Conservation (phyloP, 2,797 vertebrate species). For the Aplochiton taeniatus region DNA sequence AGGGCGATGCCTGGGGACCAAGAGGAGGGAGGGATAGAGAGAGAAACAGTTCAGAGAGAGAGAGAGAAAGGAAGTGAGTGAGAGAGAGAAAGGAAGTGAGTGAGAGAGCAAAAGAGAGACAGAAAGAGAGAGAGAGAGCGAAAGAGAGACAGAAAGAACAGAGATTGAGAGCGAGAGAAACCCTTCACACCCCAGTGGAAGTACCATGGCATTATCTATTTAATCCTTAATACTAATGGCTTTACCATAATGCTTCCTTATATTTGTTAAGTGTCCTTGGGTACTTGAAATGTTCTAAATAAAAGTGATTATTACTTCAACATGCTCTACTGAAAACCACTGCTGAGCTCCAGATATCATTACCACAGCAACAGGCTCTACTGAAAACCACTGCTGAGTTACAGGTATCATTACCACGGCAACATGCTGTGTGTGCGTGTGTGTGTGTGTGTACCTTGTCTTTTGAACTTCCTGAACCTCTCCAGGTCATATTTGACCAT, state of each 20-base stretch:
- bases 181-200: too few relatives aligned
- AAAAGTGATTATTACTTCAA: too few relatives aligned
- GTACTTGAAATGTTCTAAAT: too few relatives aligned
- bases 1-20: conserved; percentile 56
- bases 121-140: not conserved
- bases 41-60: not conserved
- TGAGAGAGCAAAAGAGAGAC: not conserved
- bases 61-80: not conserved
- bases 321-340: too few relatives aligned
- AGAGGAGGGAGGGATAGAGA: not conserved
- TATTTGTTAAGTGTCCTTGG: too few relatives aligned
- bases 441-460: conserved; percentile 48
- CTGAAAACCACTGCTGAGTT: too few relatives aligned
- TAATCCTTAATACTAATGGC: too few relatives aligned
- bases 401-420: too few relatives aligned
- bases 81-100: not conserved
- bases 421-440: too few relatives aligned
- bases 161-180: not conserved
- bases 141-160: not conserved
- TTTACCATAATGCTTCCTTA: too few relatives aligned
- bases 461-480: conserved; percentile 60
- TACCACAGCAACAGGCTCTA: not conserved
- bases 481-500: conserved; percentile 63
- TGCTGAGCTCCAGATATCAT: too few relatives aligned
- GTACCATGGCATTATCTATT: too few relatives aligned